phyloP scores from a whole-genome alignment of 1,140 invertebrate species.

The Drosophila pruinosa region DNA sequence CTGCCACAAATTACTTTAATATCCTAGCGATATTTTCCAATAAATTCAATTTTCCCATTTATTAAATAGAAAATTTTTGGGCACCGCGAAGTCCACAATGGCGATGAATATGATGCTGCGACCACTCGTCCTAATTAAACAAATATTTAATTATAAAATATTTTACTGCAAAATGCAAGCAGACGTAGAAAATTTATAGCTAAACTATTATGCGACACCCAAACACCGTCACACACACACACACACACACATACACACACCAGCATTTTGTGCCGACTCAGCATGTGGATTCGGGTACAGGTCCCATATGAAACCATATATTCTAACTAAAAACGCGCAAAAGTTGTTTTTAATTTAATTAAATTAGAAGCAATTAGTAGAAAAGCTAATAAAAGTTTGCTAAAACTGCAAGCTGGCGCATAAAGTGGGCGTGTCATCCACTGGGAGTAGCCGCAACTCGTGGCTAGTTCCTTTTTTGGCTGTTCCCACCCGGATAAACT shows the following conservation, averaged over 20 bases:
- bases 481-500: constrained; percentile 11
- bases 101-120: constrained; percentile 9
- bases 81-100: constrained; percentile 18
- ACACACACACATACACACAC: constrained; percentile 14
- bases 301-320: constrained; percentile 63
- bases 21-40: constrained; percentile 2
- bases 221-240: constrained; percentile 10
- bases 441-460: constrained; percentile 11
- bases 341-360: constrained; percentile 78
- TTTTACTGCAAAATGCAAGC: constrained; percentile 74
- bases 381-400: constrained; percentile 78
- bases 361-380: constrained; percentile 79
- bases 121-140: constrained; percentile 74
- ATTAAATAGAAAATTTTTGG: constrained; percentile 52
- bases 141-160: constrained; percentile 82
- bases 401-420: constrained; percentile 57
- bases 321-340: constrained; percentile 70
- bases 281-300: constrained; percentile 23
- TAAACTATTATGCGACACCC: constrained; percentile 69
- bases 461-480: constrained; percentile 2
- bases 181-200: constrained; percentile 78
- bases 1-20: constrained; percentile 1
- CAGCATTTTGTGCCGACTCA: constrained; percentile 48
- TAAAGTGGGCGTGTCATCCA: constrained; percentile 17
- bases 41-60: constrained; percentile 49